These are phyloP conservation scores for Melanotaenia nigrans DNA, from an alignment of 2,797 vertebrate species.

Conservation along the genomic window DNA sequence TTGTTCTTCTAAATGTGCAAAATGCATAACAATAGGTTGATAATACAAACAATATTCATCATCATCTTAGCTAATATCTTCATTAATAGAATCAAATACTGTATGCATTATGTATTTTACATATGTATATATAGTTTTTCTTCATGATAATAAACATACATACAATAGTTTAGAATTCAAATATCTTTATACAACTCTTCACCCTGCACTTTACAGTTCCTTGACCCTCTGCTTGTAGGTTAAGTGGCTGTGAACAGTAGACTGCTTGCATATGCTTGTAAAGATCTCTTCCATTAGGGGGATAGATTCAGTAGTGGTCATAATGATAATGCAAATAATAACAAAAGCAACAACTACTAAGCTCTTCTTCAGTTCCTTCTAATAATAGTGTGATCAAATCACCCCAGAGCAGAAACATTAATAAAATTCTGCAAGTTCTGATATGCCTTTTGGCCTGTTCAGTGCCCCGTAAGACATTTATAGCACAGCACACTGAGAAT, in stretches of 20 bases:
- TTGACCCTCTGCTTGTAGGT: slow-evolving; percentile 63
- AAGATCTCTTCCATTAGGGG: slow-evolving; percentile 50
- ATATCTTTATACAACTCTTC: slow-evolving; percentile 81
- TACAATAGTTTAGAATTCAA: slow-evolving; percentile 79
- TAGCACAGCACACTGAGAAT: slow-evolving; percentile 38
- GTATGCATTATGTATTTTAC: slow-evolving; percentile 82
- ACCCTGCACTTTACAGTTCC: slow-evolving; percentile 70
- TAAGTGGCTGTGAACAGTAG: slow-evolving; percentile 66
- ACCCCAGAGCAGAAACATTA: slow-evolving; percentile 46
- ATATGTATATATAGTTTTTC: slow-evolving; percentile 89
- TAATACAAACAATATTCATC: slow-evolving; percentile 86
- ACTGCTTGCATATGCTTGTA: slow-evolving; percentile 57
- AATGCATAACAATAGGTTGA: slow-evolving; percentile 93
- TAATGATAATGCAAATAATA: slow-evolving; percentile 66
- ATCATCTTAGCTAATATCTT: slow-evolving; percentile 86
- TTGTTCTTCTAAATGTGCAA: slow-evolving; percentile 94
- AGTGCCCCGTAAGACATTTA: slow-evolving; percentile 58
- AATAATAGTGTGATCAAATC: slow-evolving; percentile 34
- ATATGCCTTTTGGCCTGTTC: slow-evolving; percentile 50
- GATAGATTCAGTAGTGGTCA: slow-evolving; percentile 42
- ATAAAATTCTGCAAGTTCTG: slow-evolving; percentile 33
- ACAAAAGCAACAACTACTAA: slow-evolving; percentile 62
- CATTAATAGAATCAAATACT: slow-evolving; percentile 85
- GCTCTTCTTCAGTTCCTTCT: slow-evolving; percentile 46
- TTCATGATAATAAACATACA: slow-evolving; percentile 88